A percentile compares a stretch with the other conserved stretches of the same genome.
These are phyloP conservation scores for Catalaphyllia jardinei DNA, from an alignment of 64 coral and sea anemone genomes.

Conservation along the genomic window DNA sequence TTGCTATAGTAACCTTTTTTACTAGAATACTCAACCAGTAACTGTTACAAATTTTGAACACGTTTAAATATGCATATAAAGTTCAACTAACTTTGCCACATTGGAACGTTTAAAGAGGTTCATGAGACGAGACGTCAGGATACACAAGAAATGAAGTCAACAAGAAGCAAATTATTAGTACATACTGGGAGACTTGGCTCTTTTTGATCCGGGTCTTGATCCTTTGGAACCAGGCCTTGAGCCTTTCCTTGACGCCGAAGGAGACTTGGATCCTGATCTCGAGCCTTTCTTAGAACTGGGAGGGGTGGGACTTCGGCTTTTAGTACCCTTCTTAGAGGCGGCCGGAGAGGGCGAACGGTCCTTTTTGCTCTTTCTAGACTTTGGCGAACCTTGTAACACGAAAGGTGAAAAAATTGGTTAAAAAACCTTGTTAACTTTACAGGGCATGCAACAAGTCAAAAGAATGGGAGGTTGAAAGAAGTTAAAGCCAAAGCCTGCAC, in stretches of 20 bases:
- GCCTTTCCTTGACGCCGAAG: constrained; percentile 82
- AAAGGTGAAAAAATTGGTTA: not conserved
- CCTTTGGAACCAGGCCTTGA: constrained; percentile 79
- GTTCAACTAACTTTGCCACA: too few relatives aligned
- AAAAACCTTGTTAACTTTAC: not conserved
- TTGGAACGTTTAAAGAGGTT: too few relatives aligned
- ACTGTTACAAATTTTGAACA: not conserved
- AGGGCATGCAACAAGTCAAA: too few relatives aligned
- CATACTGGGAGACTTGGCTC: constrained; percentile 89
- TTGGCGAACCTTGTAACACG: constrained; percentile 55
- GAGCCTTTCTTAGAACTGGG: constrained; percentile 69
- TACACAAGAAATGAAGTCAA: not conserved
- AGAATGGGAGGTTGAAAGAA: too few relatives aligned
- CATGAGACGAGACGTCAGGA: too few relatives aligned
- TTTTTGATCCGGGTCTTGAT: constrained; percentile 85
- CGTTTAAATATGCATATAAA: too few relatives aligned
- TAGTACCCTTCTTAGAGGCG: constrained; percentile 72
- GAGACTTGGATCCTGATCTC: constrained; percentile 82
- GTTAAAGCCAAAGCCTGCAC: too few relatives aligned
- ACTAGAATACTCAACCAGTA: not conserved
- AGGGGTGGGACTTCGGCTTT: constrained; percentile 80
- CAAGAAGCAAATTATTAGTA: not conserved
- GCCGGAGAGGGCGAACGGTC: constrained; percentile 81
- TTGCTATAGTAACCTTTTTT: not conserved
- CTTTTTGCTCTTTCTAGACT: constrained; percentile 77